A percentile compares a stretch with the other conserved stretches of the same genome.
These are phyloP conservation scores for Actinia tenebrosa DNA, from an alignment of 64 coral and sea anemone species.

Conservation along the genomic window DNA sequence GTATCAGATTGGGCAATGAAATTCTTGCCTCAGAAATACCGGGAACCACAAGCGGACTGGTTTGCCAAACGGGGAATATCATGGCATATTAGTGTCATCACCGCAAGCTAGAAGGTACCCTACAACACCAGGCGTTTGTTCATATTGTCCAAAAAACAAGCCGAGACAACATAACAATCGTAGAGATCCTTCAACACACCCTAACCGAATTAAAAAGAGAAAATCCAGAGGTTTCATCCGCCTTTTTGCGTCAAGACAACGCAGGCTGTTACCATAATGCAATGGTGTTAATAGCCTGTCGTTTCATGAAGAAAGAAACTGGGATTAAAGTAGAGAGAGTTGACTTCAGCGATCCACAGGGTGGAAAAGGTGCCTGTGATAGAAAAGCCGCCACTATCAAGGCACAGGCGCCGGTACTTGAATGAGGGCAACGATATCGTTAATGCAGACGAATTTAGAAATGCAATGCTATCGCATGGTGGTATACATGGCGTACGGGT, in stretches of 20 bases:
- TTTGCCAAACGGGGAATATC: constrained; percentile 4
- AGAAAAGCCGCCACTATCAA: constrained; percentile 21
- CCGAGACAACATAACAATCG: neutral
- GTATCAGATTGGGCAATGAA: constrained; percentile 32
- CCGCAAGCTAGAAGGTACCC: neutral
- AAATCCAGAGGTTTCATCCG: neutral
- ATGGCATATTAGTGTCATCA: constrained; percentile 6
- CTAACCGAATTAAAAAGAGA: neutral
- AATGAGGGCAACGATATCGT: constrained; percentile 20
- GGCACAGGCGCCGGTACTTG: neutral
- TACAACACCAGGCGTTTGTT: neutral
- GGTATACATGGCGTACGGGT: constrained; percentile 11
- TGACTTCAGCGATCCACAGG: constrained; percentile 21
- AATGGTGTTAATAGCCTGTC: constrained; percentile 1
- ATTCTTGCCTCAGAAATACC: constrained; percentile 1
- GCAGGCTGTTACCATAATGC: constrained; percentile 17
- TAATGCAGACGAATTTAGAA: neutral
- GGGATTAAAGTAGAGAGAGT: constrained; percentile 2
- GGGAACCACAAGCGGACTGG: neutral
- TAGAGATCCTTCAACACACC: neutral
- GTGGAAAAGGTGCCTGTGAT: constrained; percentile 19
- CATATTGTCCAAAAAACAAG: neutral
- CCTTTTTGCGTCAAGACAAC: neutral
- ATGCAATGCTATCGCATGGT: constrained; percentile 2
- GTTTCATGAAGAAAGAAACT: constrained; percentile 1